Conservation (phyloP, 2,113 vertebrate genomes). For the Crotalus horridus region DNA sequence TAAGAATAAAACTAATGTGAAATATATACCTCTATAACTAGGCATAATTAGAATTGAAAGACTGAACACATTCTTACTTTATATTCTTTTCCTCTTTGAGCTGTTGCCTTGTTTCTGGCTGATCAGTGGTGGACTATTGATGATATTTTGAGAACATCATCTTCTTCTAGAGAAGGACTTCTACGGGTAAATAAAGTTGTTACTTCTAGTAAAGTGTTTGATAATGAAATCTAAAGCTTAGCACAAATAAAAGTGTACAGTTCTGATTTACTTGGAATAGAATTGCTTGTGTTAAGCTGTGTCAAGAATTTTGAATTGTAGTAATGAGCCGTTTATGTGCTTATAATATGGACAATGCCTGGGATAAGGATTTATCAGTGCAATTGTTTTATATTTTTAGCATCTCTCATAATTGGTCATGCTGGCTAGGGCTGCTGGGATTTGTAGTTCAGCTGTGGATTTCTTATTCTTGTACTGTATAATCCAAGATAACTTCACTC, state of each 20-base stretch:
- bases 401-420: background rate
- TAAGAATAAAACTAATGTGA: background rate
- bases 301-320: background rate
- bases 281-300: background rate
- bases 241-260: background rate
- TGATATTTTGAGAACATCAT: constrained; percentile 81
- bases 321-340: background rate
- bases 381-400: background rate
- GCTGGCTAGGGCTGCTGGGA: background rate
- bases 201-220: background rate
- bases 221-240: background rate
- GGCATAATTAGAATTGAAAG: background rate
- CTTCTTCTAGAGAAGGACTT: constrained; percentile 74
- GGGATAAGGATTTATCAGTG: background rate
- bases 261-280: background rate
- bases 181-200: constrained; percentile 71
- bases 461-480: background rate
- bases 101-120: constrained; percentile 83
- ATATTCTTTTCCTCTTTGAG: constrained; percentile 59
- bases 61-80: constrained; percentile 38
- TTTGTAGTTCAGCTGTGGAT: background rate
- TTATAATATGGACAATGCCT: background rate
- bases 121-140: constrained; percentile 85
- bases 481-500: background rate
- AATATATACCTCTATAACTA: background rate